phyloP scores from a whole-genome alignment of 2,888 invertebrate genomes.

The Trissoscelio sp. region DNA sequence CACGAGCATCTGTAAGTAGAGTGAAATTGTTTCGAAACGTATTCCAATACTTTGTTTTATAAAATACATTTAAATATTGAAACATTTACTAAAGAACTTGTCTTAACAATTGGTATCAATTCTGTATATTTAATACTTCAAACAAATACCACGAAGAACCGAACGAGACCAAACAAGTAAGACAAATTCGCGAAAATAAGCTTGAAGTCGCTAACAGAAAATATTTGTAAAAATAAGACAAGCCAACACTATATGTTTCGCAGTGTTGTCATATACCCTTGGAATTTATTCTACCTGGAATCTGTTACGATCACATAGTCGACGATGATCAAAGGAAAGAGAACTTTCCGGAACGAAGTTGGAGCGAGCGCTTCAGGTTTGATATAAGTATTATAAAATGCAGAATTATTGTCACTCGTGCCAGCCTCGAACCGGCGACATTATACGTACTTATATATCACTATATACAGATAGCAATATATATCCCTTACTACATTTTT shows the following conservation, averaged over 20 bases:
- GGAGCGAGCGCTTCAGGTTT: conserved; percentile 57
- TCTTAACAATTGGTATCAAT: conserved; percentile 18
- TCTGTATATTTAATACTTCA: conserved; percentile 34
- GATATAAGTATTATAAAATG: conserved; percentile 64
- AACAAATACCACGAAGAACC: conserved; percentile 22
- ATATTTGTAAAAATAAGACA: conserved; percentile 45
- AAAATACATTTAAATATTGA: neutral
- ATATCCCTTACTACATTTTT: conserved; percentile 8
- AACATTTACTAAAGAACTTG: neutral
- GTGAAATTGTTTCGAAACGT: neutral
- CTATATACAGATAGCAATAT: conserved; percentile 49
- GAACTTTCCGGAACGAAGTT: conserved; percentile 63
- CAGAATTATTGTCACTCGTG: conserved; percentile 66
- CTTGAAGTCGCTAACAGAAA: conserved; percentile 31
- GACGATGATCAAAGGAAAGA: conserved; percentile 64
- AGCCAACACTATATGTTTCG: conserved; percentile 31
- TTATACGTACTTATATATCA: conserved; percentile 38
- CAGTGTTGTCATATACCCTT: conserved; percentile 44
- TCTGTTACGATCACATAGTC: conserved; percentile 57
- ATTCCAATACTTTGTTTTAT: neutral
- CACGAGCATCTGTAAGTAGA: neutral
- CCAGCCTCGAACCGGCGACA: conserved; percentile 60
- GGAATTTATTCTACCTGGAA: conserved; percentile 51
- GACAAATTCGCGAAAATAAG: conserved; percentile 34
- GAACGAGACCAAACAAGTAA: conserved; percentile 22